A percentile compares a stretch with the other conserved stretches of the same genome.
These are phyloP conservation scores for Morone saxatilis DNA, from an alignment of 2,113 vertebrate genomes.

Conservation along the genomic window DNA sequence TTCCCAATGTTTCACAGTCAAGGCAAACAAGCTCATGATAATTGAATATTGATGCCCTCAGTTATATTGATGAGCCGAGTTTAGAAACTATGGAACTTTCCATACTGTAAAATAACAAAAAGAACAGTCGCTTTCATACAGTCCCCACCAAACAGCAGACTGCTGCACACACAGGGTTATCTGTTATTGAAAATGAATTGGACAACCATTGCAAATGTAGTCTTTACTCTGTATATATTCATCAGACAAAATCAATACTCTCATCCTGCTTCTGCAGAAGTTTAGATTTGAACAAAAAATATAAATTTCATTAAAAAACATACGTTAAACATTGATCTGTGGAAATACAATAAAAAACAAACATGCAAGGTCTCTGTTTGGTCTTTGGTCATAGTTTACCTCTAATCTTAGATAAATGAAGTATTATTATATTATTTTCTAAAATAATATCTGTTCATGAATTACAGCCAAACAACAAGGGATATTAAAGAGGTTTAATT, in stretches of 20 bases:
- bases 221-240: background rate
- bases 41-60: conserved; percentile 41
- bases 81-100: conserved; percentile 59
- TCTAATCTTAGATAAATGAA: background rate
- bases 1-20: background rate
- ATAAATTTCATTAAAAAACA: background rate
- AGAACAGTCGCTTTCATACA: background rate
- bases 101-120: conserved; percentile 23
- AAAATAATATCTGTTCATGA: background rate
- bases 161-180: background rate
- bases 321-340: background rate
- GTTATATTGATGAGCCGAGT: conserved; percentile 41
- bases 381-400: background rate
- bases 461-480: background rate
- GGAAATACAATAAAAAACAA: background rate
- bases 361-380: background rate
- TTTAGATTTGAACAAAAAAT: background rate
- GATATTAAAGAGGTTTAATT: background rate
- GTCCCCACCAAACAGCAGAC: background rate
- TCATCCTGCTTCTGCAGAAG: background rate
- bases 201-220: background rate
- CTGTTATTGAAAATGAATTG: background rate
- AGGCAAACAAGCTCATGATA: conserved; percentile 18
- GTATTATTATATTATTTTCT: background rate
- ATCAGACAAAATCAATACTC: background rate